Conservation (phyloP, 2,113 vertebrate species). For the Ophiodon elongatus region DNA sequence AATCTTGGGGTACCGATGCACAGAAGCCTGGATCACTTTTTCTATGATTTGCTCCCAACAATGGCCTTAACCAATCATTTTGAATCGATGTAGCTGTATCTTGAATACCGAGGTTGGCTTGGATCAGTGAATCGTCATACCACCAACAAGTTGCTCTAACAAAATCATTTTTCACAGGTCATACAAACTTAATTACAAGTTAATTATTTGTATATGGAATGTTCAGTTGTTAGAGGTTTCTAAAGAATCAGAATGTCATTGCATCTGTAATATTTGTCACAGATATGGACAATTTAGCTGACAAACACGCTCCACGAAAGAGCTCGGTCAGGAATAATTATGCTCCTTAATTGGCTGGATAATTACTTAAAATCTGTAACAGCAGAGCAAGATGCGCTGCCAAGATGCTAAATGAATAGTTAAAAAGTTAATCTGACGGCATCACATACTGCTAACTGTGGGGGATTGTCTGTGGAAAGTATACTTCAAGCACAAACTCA, state of each 20-base stretch:
- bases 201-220: not conserved
- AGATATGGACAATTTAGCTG: slow-evolving; percentile 17
- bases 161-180: slow-evolving; percentile 22
- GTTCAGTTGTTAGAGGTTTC: slow-evolving; percentile 3
- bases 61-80: not conserved
- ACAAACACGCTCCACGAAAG: slow-evolving; percentile 11
- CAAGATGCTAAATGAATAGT: slow-evolving; percentile 12
- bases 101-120: slow-evolving; percentile 3
- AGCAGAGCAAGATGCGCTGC: not conserved
- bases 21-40: not conserved
- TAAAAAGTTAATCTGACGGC: not conserved
- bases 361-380: slow-evolving; percentile 39
- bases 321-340: slow-evolving; percentile 18
- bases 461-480: not conserved
- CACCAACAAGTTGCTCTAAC: not conserved
- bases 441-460: not conserved
- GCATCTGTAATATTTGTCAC: slow-evolving; percentile 15
- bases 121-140: not conserved
- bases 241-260: slow-evolving; percentile 4
- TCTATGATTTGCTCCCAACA: slow-evolving; percentile 5
- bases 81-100: not conserved
- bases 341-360: not conserved
- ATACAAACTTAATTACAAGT: not conserved
- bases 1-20: not conserved
- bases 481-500: no score